Evolutionary conservation across 2,113 vertebrate species (phyloP), one percentile per base, ranked within the genome.

Genomic region (Dendrocopos noguchii): DNA sequence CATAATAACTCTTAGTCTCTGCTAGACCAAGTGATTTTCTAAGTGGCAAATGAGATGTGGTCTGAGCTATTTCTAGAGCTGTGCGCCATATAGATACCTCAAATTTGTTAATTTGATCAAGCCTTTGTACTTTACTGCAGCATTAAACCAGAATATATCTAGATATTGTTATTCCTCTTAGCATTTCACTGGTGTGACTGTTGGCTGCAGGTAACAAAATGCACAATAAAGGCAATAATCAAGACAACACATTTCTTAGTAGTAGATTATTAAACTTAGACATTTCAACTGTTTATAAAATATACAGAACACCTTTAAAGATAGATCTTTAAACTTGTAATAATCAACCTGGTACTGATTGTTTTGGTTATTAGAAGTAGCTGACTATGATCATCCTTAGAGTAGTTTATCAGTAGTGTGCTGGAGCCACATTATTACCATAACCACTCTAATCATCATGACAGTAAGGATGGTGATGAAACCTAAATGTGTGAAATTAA

Each of bases 401-500:
- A 88, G 64, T 39, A 95, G 24, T 71, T 87, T 88, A 90, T 77
- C 73, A 88, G 6, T 63, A 64, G 73, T 91, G 90, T 2, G n/a
- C 22, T 77, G 88, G 29, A 93, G 73, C 57, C 75, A 96, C 87
- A 80, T 97, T 97, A 97, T 94, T 96, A 86, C 91, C 53, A 31
- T 95, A 97, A 95, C 95, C 92, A 89, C 59, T 92, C 61, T 84
- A 96, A 97, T 94, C 87, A 97, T 91, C 86, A 92, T 83, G 90
- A 97, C 65, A 95, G 52, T 96, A 96, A 97, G 87, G 80, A 96
- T 88, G 84, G 84, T 91, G 63, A 74, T 97, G 93, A 94, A 97
- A 94, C 39, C 78, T 95, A 95, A 96, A 96, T 93, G 92, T 97
- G 94, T 94, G 95, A 97, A 98, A 97, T 97, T 87, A 97, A 94